Percentiles rank a stretch among this genome's conserved stretches.
Conservation (phyloP, 2,888 invertebrate genomes). For the Acronicta leporina region DNA sequence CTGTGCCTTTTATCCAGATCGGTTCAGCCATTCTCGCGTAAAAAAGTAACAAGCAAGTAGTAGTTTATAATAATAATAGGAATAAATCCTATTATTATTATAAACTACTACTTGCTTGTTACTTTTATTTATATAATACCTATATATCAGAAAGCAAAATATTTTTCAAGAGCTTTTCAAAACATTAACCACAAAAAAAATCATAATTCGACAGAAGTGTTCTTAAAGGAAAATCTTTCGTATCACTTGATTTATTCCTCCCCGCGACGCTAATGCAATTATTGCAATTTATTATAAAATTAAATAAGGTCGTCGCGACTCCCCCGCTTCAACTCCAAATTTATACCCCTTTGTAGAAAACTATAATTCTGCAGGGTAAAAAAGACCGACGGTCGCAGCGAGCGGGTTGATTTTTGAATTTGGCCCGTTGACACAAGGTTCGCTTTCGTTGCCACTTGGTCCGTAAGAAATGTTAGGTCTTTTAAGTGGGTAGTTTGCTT, state of each 20-base stretch:
- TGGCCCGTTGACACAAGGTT: constrained; percentile 68
- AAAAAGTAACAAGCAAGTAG: too few species aligned
- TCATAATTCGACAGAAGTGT: constrained; percentile 64
- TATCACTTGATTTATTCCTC: constrained; percentile 80
- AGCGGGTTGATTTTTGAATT: constrained; percentile 76
- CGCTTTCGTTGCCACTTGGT: constrained; percentile 62
- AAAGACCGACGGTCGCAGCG: constrained; percentile 63
- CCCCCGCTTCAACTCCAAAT: constrained; percentile 72
- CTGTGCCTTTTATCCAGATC: too few species aligned
- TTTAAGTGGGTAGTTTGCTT: constrained; percentile 86
- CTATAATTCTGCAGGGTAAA: constrained; percentile 67
- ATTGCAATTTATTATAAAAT: constrained; percentile 88
- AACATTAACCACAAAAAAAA: constrained; percentile 55
- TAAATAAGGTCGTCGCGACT: constrained; percentile 83
- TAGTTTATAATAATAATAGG: too few species aligned
- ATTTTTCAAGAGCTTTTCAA: constrained; percentile 33
- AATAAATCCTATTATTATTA: too few species aligned
- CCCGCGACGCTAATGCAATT: constrained; percentile 83
- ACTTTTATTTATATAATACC: too few species aligned
- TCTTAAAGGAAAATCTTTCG: constrained; percentile 63
- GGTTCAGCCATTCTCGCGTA: too few species aligned
- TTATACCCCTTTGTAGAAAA: constrained; percentile 82
- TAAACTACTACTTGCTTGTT: too few species aligned
- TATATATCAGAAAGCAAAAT: too few species aligned
- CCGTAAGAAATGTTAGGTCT: constrained; percentile 68